Base-by-base conservation (phyloP, 2,797 vertebrate genomes). In the Bradypus variegatus region DNA sequence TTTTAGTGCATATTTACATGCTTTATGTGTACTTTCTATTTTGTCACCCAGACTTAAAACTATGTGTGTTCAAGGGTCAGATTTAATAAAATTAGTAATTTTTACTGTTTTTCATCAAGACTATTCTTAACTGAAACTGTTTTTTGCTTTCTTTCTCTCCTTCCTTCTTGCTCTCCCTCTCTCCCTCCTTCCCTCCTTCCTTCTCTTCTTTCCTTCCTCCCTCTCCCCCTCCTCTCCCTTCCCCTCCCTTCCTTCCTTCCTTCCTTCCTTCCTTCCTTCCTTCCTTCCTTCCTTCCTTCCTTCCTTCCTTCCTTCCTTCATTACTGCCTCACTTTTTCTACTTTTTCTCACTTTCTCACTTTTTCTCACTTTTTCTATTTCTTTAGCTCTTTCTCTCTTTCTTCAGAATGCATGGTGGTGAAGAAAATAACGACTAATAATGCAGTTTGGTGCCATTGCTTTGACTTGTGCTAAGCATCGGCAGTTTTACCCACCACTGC, bases 281-380 rank as follows among this genome's bases (percentile, higher is more conserved):
- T 50, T 25, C 38, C n/a, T 72, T 4, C 11, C 25, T 72, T 25
- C 70, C 38, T 38, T 9, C 27, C 3, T 60, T 58, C 38, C 4
- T 15, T 1, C 19, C 21, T 72, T 5, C 2, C 5, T 13, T n/a
- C 41, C 5, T 48, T 6, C 6, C 14, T 38, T 13, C 11, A 29
- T 21, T 29, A 19, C 25, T 65, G 6, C 27, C 41, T 19, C 38
- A 41, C 53, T 75, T 41, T 53, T 33, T 55, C 9, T 25, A 25
- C 12, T 58, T 19, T 16, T 55, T 55, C 6, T 33, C 36, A 25
- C 18, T 25, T 33, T 11, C 12, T 6, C 41, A 21, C 41, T 64
- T 79, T 6, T 15, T 53, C 15, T 53, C 50, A 12, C 38, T 45
- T 45, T 33, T 45, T 33, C 75, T 33, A 50, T 50, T 50, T 50